phyloP scores from a whole-genome alignment of 2,888 invertebrate species.

The Seira musarum region DNA sequence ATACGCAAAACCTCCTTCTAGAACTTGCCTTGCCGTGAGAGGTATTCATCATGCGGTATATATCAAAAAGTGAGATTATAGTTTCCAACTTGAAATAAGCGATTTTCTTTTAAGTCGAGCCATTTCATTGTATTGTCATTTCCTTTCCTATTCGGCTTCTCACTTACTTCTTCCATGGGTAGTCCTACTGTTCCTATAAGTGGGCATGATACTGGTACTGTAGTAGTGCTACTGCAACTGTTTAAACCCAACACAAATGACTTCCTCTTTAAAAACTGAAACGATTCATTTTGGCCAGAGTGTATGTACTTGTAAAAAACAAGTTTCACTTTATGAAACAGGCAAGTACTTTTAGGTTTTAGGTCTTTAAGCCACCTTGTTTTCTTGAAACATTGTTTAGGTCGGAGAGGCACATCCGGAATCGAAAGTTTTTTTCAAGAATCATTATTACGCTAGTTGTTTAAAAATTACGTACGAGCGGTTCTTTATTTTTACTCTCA shows the following conservation, averaged over 20 bases:
- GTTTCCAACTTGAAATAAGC: conserved; percentile 1
- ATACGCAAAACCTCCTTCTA: too few relatives aligned
- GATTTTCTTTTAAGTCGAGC: not conserved
- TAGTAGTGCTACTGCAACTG: not conserved
- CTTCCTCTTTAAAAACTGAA: conserved; percentile 9
- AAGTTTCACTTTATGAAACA: not conserved
- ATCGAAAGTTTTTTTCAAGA: not conserved
- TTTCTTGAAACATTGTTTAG: not conserved
- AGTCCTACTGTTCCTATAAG: too few relatives aligned
- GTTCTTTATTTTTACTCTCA: too few relatives aligned
- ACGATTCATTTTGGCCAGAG: not conserved
- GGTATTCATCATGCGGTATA: not conserved
- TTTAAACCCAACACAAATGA: not conserved
- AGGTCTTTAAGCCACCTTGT: not conserved
- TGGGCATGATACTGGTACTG: not conserved
- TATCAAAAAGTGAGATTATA: not conserved
- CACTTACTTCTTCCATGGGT: not conserved
- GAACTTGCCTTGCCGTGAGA: not conserved
- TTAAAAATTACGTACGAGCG: too few relatives aligned
- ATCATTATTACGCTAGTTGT: too few relatives aligned
- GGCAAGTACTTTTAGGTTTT: too few relatives aligned
- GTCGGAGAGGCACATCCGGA: conserved; percentile 17
- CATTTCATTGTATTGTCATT: conserved; percentile 17
- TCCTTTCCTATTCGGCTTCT: conserved; percentile 9
- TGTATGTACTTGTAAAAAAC: conserved; percentile 1